Conservation (phyloP, 2,113 vertebrate genomes). For the Sorex araneus region DNA sequence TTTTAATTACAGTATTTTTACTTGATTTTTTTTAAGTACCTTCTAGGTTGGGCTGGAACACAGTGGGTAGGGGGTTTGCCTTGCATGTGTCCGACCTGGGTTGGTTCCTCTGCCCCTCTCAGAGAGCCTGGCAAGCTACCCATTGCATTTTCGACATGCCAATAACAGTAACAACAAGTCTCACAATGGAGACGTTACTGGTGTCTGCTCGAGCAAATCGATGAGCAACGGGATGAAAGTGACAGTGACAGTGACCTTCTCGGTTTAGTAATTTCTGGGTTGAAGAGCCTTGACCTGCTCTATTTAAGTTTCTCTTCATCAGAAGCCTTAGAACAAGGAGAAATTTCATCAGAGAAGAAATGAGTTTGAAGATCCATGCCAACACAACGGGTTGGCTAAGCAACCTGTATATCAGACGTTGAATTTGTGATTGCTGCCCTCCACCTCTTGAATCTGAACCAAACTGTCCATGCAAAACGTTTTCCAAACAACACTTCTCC, state of each 20-base stretch:
- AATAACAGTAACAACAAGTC: too few relatives aligned
- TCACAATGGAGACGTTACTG: too few relatives aligned
- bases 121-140: too few relatives aligned
- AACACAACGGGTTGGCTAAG: neutral
- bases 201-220: too few relatives aligned
- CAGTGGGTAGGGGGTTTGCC: too few relatives aligned
- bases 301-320: slow-evolving; percentile 13
- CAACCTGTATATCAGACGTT: neutral
- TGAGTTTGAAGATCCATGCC: neutral
- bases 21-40: slow-evolving; percentile 12
- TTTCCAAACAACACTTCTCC: neutral
- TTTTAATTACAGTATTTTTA: slow-evolving; percentile 9
- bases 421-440: neutral
- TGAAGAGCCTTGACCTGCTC: neutral
- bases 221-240: too few relatives aligned
- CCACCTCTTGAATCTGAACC: neutral
- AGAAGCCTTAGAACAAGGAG: neutral
- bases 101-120: too few relatives aligned
- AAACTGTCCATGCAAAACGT: neutral
- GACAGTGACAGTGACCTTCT: too few relatives aligned
- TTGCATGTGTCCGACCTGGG: too few relatives aligned
- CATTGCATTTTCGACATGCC: too few relatives aligned
- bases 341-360: neutral
- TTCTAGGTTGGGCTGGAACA: too few relatives aligned
- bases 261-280: slow-evolving; percentile 11